Evolutionary conservation across 35 echinoderm and acorn worm genomes (phyloP), one percentile per base, ranked within the genome.

Genomic region (Ptychodera flava): DNA sequence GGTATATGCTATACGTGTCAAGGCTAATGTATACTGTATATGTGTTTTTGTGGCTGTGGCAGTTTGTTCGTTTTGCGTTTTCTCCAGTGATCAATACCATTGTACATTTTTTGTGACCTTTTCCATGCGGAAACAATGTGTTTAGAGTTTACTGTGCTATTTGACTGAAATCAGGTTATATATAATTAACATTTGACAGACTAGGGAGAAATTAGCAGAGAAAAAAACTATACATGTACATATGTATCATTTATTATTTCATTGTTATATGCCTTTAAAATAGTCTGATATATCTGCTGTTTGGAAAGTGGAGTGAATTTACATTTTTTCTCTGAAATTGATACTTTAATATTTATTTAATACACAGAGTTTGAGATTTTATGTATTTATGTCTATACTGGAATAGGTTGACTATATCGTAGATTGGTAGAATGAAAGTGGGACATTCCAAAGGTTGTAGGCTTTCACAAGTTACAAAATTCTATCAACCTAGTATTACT

Each of bases 381-480:
- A 64, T 64, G 45, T 64, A 64, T 64, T 64, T 64, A 64, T 64
- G n/a, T n/a, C n/a, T n/a, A n/a, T n/a, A n/a, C n/a, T n/a, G n/a
- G n/a, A n/a, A n/a, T n/a, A n/a, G n/a, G n/a, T n/a, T n/a, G n/a
- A n/a, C n/a, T n/a, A n/a, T n/a, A n/a, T n/a, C n/a, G n/a, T n/a
- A n/a, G n/a, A n/a, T n/a, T n/a, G n/a, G n/a, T n/a, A n/a, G n/a
- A n/a, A n/a, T n/a, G n/a, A n/a, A n/a, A n/a, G n/a, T n/a, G n/a
- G n/a, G n/a, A n/a, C n/a, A n/a, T n/a, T n/a, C n/a, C n/a, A n/a
- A n/a, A n/a, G n/a, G n/a, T n/a, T n/a, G n/a, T n/a, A n/a, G n/a
- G n/a, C n/a, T n/a, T n/a, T n/a, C n/a, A n/a, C n/a, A n/a, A n/a
- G n/a, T n/a, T n/a, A n/a, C n/a, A n/a, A n/a, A n/a, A n/a, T n/a